A percentile compares a stretch with the other conserved stretches of the same genome.
phyloP scores from a whole-genome alignment of 2,888 invertebrate species.

The Syrista parreyssii region DNA sequence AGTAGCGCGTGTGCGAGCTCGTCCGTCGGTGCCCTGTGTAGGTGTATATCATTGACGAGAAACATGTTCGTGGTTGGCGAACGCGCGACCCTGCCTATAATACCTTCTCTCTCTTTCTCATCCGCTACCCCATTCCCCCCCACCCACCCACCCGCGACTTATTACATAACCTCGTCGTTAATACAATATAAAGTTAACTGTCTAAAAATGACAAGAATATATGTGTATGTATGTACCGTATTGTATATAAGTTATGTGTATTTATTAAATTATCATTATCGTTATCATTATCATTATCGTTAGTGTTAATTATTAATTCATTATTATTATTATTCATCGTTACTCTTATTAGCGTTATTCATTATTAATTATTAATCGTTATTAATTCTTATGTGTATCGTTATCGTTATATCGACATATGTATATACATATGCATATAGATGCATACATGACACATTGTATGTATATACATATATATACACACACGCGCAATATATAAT shows the following conservation, averaged over 20 bases:
- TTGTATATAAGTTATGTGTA: slow-evolving; percentile 64
- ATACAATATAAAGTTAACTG: slow-evolving; percentile 40
- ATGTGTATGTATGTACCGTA: slow-evolving; percentile 54
- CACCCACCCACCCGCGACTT: too few species aligned
- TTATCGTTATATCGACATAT: slow-evolving; percentile 43
- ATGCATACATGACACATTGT: slow-evolving; percentile 27
- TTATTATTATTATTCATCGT: slow-evolving; percentile 51
- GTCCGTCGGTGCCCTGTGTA: too few species aligned
- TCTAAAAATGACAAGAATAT: slow-evolving; percentile 54
- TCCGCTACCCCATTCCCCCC: not conserved
- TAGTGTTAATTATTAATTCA: slow-evolving; percentile 6
- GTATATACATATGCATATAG: slow-evolving; percentile 51
- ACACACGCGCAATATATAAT: slow-evolving; percentile 30
- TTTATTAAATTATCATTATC: slow-evolving; percentile 31
- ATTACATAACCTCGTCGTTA: slow-evolving; percentile 1
- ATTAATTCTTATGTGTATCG: not conserved
- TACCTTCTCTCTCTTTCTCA: too few species aligned
- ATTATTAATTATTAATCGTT: slow-evolving; percentile 16
- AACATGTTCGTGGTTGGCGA: too few species aligned
- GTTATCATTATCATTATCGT: slow-evolving; percentile 18
- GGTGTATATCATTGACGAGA: too few species aligned
- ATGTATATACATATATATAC: slow-evolving; percentile 19
- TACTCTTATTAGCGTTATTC: slow-evolving; percentile 31
- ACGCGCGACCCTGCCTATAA: too few species aligned
- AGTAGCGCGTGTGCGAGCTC: not conserved